Conservation (phyloP, 2,113 vertebrate species). For the Centrocercus urophasianus region DNA sequence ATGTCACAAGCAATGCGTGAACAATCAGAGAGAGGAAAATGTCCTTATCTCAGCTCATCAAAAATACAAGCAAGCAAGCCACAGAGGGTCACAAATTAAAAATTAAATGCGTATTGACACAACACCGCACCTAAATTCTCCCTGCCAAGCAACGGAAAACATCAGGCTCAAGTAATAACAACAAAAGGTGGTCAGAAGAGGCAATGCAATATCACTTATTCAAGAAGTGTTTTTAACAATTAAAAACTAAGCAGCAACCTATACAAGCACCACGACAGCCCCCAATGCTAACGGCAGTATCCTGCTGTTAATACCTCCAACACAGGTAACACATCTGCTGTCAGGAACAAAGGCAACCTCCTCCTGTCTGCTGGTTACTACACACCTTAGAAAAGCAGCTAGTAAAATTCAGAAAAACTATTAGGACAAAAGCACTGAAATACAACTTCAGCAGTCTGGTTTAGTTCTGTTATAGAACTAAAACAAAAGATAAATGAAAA, state of each 20-base stretch:
- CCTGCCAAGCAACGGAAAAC: neutral
- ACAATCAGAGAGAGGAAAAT: constrained; percentile 55
- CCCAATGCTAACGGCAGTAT: neutral
- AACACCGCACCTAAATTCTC: constrained; percentile 22
- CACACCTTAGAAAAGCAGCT: neutral
- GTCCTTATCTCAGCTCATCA: constrained; percentile 70
- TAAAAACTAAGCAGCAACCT: neutral
- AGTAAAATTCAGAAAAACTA: neutral
- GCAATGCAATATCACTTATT: neutral
- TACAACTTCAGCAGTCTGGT: neutral
- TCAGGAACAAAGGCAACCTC: neutral
- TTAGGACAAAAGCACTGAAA: neutral
- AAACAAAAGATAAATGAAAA: neutral
- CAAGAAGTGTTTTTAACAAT: neutral
- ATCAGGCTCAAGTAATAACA: neutral
- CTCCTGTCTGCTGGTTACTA: neutral
- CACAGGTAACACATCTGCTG: neutral
- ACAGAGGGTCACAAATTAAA: constrained; percentile 70
- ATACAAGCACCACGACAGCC: neutral
- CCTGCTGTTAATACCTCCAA: neutral
- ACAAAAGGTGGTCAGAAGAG: neutral
- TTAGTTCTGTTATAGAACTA: neutral
- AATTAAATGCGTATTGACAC: constrained; percentile 68
- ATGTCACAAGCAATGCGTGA: constrained; percentile 61
- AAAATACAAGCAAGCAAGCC: constrained; percentile 69